These are phyloP conservation scores for Bergia sp. DNA, from an alignment of 92 coral and sea anemone genomes.

Conservation along the genomic window DNA sequence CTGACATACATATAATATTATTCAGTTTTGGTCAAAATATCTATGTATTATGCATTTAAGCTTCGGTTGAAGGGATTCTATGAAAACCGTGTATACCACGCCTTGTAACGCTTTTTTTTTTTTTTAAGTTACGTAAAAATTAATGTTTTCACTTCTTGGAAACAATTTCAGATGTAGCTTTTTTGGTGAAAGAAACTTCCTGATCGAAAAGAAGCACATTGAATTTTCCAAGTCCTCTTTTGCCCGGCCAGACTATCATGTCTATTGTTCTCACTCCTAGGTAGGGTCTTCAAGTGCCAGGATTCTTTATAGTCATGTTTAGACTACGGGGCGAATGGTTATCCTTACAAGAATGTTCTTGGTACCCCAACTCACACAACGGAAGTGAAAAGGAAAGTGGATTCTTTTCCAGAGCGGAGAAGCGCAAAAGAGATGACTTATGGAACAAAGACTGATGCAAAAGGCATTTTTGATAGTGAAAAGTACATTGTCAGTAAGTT, in stretches of 20 bases:
- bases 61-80: too few species aligned
- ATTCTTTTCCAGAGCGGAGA: background rate
- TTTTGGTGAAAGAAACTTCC: slow-evolving; percentile 24
- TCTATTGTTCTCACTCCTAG: slow-evolving; percentile 14
- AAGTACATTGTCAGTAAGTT: background rate
- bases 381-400: slow-evolving; percentile 8
- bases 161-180: background rate
- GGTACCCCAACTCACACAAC: background rate
- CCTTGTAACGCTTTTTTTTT: too few species aligned
- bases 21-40: too few species aligned
- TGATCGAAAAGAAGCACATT: slow-evolving; percentile 12
- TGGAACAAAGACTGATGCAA: background rate
- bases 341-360: background rate
- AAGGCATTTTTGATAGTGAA: background rate
- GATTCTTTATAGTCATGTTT: background rate
- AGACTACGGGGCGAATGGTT: background rate
- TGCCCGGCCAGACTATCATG: slow-evolving; percentile 6
- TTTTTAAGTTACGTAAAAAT: too few species aligned
- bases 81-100: too few species aligned
- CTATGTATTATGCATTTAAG: too few species aligned
- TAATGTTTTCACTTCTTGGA: too few species aligned
- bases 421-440: background rate
- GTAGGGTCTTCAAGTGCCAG: slow-evolving; percentile 21
- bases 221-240: slow-evolving; percentile 37
- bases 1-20: too few species aligned